phyloP scores from a whole-genome alignment of 64 coral and sea anemone species.

The Anthopleura sola region DNA sequence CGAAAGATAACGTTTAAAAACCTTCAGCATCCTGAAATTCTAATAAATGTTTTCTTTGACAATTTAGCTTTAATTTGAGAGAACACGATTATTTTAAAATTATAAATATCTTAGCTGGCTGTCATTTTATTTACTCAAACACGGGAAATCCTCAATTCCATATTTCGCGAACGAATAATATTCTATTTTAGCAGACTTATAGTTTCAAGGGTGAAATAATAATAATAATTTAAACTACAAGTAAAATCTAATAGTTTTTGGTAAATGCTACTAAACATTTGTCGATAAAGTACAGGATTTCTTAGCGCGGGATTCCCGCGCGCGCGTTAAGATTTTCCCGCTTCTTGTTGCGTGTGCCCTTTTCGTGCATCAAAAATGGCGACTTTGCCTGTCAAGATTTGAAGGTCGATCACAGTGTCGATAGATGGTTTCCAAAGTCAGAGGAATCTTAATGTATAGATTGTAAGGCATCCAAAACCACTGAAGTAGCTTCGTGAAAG shows the following conservation, averaged over 20 bases:
- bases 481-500: neutral
- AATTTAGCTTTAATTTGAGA: neutral
- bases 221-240: too few species aligned
- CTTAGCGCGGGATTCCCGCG: neutral
- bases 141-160: neutral
- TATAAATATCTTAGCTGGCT: neutral
- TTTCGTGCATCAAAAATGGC: neutral
- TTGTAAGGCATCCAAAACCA: neutral
- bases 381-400: neutral
- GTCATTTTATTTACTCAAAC: neutral
- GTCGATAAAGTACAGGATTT: neutral
- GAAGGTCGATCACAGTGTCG: neutral
- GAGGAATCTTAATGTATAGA: neutral
- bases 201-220: too few species aligned
- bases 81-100: neutral
- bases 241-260: too few species aligned
- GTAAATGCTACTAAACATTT: neutral
- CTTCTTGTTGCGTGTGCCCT: neutral
- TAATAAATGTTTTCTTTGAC: neutral
- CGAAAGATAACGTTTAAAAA: too few species aligned
- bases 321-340: neutral
- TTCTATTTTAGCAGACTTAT: neutral
- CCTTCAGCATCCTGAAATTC: neutral
- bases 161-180: neutral
- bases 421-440: neutral